phyloP scores from a whole-genome alignment of 2,113 vertebrate species.

The Papio anubis region DNA sequence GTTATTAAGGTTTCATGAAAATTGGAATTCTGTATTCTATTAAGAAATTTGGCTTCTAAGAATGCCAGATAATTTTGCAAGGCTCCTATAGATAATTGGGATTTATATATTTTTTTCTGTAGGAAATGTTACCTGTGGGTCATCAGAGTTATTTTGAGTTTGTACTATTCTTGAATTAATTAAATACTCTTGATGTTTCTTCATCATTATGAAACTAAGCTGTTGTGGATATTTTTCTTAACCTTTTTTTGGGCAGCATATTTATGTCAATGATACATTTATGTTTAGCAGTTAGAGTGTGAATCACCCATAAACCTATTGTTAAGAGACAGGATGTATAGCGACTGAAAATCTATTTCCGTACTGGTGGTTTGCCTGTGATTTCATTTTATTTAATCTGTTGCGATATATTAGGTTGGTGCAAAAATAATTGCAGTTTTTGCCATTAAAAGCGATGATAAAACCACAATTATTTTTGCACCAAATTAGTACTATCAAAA shows the following conservation, averaged over 20 bases:
- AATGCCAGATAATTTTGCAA: not conserved
- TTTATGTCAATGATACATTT: not conserved
- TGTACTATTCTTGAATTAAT: not conserved
- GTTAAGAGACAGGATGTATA: not conserved
- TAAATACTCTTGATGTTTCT: not conserved
- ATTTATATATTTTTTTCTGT: not conserved
- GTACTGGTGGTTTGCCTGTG: not conserved
- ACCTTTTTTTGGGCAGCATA: not conserved
- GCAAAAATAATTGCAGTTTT: too few species aligned
- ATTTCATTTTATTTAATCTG: not conserved
- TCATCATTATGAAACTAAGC: not conserved
- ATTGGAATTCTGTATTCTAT: not conserved
- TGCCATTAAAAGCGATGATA: too few species aligned
- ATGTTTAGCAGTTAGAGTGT: not conserved
- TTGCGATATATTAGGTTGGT: not conserved
- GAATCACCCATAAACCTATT: not conserved
- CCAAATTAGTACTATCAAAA: not conserved
- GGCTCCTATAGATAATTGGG: not conserved
- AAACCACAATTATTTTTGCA: too few species aligned
- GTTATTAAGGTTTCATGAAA: slow-evolving; percentile 12
- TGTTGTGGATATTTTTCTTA: not conserved
- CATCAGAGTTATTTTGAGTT: not conserved
- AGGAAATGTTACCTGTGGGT: not conserved
- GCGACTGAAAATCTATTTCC: not conserved
- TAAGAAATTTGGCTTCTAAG: not conserved